phyloP scores from a whole-genome alignment of 2,888 invertebrate genomes.

The Nomada ruficornis region DNA sequence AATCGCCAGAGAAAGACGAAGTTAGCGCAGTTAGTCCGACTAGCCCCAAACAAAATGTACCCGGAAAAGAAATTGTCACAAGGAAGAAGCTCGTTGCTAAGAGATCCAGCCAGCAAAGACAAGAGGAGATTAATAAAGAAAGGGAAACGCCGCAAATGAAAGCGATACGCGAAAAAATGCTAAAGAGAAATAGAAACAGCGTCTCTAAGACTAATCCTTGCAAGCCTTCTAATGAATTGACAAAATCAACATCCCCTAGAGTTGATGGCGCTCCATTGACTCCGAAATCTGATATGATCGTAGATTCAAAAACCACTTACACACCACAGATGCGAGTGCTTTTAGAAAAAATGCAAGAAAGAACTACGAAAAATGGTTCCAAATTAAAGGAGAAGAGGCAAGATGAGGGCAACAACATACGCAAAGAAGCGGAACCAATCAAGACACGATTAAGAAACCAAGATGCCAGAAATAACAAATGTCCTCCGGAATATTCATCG shows the following conservation, averaged over 20 bases:
- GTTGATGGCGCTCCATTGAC: neutral
- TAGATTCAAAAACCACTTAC: neutral
- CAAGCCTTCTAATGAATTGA: slow-evolving; percentile 18
- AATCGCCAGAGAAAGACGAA: neutral
- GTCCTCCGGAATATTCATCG: neutral
- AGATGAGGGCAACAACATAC: neutral
- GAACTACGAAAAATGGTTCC: neutral
- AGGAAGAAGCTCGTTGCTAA: slow-evolving; percentile 64
- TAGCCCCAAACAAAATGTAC: slow-evolving; percentile 41
- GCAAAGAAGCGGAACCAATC: neutral
- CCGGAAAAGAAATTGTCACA: neutral
- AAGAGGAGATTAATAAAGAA: slow-evolving; percentile 9
- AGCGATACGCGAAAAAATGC: slow-evolving; percentile 65
- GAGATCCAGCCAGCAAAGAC: slow-evolving; percentile 8
- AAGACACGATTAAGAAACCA: slow-evolving; percentile 8
- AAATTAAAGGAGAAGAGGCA: neutral
- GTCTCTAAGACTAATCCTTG: neutral
- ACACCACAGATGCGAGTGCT: slow-evolving; percentile 74
- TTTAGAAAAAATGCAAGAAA: slow-evolving; percentile 64
- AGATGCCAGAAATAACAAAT: neutral
- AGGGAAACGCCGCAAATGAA: slow-evolving; percentile 76
- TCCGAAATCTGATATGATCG: neutral
- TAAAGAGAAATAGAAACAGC: slow-evolving; percentile 51
- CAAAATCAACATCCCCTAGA: neutral
- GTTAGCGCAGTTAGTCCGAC: slow-evolving; percentile 6